These are phyloP conservation scores for Macrosoma leucophasiata DNA, from an alignment of 2,888 invertebrate genomes.

Conservation along the genomic window DNA sequence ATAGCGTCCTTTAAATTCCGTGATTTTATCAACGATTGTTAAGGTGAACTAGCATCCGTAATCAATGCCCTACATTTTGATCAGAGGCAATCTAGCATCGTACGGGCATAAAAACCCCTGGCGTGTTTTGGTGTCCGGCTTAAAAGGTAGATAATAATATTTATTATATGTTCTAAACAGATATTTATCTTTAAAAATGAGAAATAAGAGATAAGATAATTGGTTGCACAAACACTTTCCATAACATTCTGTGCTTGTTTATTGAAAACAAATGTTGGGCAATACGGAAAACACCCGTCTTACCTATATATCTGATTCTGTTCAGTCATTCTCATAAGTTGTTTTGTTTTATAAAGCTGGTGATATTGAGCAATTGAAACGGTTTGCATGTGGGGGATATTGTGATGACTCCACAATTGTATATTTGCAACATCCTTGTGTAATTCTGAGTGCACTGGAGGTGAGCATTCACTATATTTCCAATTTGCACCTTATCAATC, in stretches of 20 bases:
- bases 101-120: slow-evolving; percentile 91
- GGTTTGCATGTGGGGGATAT: slow-evolving; percentile 89
- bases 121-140: slow-evolving; percentile 90
- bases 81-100: slow-evolving; percentile 90
- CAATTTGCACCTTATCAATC: slow-evolving; percentile 1
- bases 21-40: slow-evolving; percentile 2
- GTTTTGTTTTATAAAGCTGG: slow-evolving; percentile 78
- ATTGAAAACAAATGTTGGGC: too few species aligned
- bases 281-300: too few species aligned
- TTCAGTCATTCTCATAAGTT: too few species aligned
- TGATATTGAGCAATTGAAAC: slow-evolving; percentile 88
- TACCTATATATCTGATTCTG: too few species aligned
- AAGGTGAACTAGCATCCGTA: slow-evolving; percentile 42
- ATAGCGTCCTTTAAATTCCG: slow-evolving; percentile 3
- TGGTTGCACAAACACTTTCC: too few species aligned
- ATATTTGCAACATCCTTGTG: slow-evolving; percentile 91
- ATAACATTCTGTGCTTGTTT: too few species aligned
- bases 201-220: too few species aligned
- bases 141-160: slow-evolving; percentile 87
- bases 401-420: slow-evolving; percentile 90
- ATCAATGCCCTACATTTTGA: slow-evolving; percentile 93
- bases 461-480: slow-evolving; percentile 46
- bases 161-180: too few species aligned
- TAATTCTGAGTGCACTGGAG: slow-evolving; percentile 90
- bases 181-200: too few species aligned